These are phyloP conservation scores for Lapara coniferarum DNA, from an alignment of 2,888 invertebrate species.

Conservation along the genomic window DNA sequence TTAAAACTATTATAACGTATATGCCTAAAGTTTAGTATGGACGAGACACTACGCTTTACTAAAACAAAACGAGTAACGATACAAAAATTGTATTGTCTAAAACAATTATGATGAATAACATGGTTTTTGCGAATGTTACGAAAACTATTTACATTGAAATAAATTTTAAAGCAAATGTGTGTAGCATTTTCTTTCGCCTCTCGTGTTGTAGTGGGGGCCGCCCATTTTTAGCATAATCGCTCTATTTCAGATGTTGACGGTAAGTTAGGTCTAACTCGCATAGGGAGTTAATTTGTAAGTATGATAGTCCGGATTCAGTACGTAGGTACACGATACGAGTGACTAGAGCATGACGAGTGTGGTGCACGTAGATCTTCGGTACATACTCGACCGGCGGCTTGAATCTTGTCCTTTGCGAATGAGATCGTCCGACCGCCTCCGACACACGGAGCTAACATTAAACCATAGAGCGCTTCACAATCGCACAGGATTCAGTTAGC, in stretches of 20 bases:
- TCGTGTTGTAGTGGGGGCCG: conserved; percentile 73
- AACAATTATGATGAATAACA: conserved; percentile 47
- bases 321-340: conserved; percentile 57
- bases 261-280: conserved; percentile 77
- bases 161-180: conserved; percentile 77
- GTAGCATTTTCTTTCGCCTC: conserved; percentile 75
- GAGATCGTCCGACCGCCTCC: not conserved
- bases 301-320: conserved; percentile 50
- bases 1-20: conserved; percentile 27
- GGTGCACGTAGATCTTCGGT: conserved; percentile 54
- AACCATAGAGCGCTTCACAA: not conserved
- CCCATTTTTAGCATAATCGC: conserved; percentile 70
- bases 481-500: conserved; percentile 10
- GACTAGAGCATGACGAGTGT: conserved; percentile 56
- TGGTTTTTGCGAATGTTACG: conserved; percentile 74
- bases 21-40: conserved; percentile 75
- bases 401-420: conserved; percentile 37
- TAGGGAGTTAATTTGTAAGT: conserved; percentile 65
- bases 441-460: not conserved
- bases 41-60: conserved; percentile 66
- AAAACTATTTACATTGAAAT: conserved; percentile 73
- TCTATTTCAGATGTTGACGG: conserved; percentile 84
- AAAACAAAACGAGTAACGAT: conserved; percentile 45
- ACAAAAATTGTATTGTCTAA: conserved; percentile 55
- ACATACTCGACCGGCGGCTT: conserved; percentile 41